Percentiles rank a stretch among this genome's conserved stretches.
These are phyloP conservation scores for Acrobasis repandana DNA, from an alignment of 2,888 invertebrate genomes.

Conservation along the genomic window DNA sequence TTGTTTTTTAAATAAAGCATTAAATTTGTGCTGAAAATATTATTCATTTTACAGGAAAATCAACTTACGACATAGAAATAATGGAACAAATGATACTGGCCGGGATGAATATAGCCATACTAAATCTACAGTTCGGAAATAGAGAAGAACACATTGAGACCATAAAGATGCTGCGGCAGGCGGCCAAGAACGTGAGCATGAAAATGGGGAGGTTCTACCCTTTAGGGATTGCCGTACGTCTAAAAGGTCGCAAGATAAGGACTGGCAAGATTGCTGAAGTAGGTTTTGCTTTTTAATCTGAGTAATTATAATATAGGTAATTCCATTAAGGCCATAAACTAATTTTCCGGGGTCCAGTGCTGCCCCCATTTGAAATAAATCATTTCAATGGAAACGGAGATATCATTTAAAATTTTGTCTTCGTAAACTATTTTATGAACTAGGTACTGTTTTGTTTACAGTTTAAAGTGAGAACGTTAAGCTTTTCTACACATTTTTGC, in stretches of 20 bases:
- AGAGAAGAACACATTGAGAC: conserved; percentile 68
- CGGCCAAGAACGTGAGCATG: conserved; percentile 82
- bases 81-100: conserved; percentile 75
- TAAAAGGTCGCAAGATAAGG: conserved; percentile 94
- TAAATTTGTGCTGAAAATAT: too few species aligned
- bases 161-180: conserved; percentile 67
- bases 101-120: conserved; percentile 79
- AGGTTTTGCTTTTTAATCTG: conserved; percentile 45
- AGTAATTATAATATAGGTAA: too few species aligned
- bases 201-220: conserved; percentile 85
- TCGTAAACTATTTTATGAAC: too few species aligned
- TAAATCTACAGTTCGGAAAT: conserved; percentile 67
- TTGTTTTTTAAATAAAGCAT: too few species aligned
- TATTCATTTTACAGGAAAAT: conserved; percentile 47
- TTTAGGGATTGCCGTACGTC: conserved; percentile 92
- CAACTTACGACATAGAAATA: conserved; percentile 56
- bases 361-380: too few species aligned
- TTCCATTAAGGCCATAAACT: too few species aligned
- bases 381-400: too few species aligned
- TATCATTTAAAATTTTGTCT: too few species aligned
- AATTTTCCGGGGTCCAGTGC: too few species aligned
- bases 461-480: too few species aligned
- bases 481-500: too few species aligned
- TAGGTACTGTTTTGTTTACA: too few species aligned
- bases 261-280: conserved; percentile 92